phyloP scores from a whole-genome alignment of 1,140 invertebrate genomes.

The Antheraea pernyi region DNA sequence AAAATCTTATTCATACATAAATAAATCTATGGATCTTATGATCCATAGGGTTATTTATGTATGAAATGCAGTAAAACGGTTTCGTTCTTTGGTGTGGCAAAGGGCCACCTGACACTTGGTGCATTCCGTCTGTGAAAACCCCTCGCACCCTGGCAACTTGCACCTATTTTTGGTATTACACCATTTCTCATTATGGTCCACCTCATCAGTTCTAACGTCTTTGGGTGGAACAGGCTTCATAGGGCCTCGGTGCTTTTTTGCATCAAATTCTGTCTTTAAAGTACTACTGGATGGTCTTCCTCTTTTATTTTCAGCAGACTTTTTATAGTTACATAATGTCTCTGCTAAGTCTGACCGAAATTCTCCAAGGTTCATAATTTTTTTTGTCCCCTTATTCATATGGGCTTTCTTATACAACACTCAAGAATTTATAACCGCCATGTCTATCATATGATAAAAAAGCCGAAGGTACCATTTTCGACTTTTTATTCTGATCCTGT shows the following conservation, averaged over 20 bases:
- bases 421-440: slow-evolving; percentile 31
- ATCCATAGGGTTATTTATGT: too few relatives aligned
- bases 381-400: too few relatives aligned
- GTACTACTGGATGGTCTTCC: slow-evolving; percentile 27
- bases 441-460: slow-evolving; percentile 41
- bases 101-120: slow-evolving; percentile 3
- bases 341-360: slow-evolving; percentile 27
- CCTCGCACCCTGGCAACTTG: too few relatives aligned
- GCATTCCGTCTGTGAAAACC: too few relatives aligned
- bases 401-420: slow-evolving; percentile 25
- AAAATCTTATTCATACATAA: too few relatives aligned
- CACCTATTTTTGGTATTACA: too few relatives aligned
- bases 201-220: slow-evolving; percentile 24
- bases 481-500: slow-evolving; percentile 6
- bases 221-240: slow-evolving; percentile 14
- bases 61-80: too few relatives aligned
- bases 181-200: background rate
- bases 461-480: slow-evolving; percentile 13
- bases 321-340: slow-evolving; percentile 27
- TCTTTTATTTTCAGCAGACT: slow-evolving; percentile 28
- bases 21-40: too few relatives aligned
- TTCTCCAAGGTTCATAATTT: too few relatives aligned
- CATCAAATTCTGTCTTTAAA: slow-evolving; percentile 25
- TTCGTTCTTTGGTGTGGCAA: too few relatives aligned
- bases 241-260: slow-evolving; percentile 19